phyloP scores from a whole-genome alignment of 2,797 vertebrate genomes.

The Leucoraja ocellata region DNA sequence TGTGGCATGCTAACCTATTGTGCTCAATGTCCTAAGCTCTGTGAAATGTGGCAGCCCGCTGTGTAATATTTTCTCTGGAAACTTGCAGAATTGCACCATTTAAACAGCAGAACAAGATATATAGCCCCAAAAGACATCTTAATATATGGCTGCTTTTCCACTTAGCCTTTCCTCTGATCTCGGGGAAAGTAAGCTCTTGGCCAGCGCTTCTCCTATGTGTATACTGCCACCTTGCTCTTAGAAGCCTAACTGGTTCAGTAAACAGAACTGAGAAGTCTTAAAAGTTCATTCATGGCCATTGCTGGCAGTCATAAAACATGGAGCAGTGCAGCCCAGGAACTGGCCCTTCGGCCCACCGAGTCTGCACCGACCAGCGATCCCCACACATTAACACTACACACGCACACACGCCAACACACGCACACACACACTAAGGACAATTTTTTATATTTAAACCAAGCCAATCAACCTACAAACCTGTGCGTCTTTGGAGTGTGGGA shows the following conservation, averaged over 20 bases:
- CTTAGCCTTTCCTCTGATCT: slow-evolving; percentile 8
- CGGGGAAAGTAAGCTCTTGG: background rate
- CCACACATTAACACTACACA: too few species aligned
- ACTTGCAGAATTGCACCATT: background rate
- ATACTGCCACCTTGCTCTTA: background rate
- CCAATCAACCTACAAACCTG: too few species aligned
- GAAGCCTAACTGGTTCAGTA: background rate
- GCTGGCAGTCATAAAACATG: background rate
- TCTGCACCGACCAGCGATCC: too few species aligned
- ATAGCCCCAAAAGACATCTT: background rate
- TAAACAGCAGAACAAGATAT: background rate
- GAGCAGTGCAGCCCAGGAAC: too few species aligned
- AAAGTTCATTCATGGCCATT: background rate
- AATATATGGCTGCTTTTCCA: background rate
- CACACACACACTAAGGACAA: too few species aligned
- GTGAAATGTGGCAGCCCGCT: background rate
- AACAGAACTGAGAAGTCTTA: background rate
- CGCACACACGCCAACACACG: too few species aligned
- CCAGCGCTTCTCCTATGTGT: background rate
- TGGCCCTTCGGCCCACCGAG: too few species aligned
- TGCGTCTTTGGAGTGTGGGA: too few species aligned
- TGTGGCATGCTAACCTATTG: background rate
- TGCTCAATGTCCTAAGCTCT: background rate
- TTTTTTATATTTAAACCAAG: too few species aligned
- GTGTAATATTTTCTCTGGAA: background rate